Base-by-base conservation (phyloP, 2,797 vertebrate genomes). In the Phylloscopus collybita region DNA sequence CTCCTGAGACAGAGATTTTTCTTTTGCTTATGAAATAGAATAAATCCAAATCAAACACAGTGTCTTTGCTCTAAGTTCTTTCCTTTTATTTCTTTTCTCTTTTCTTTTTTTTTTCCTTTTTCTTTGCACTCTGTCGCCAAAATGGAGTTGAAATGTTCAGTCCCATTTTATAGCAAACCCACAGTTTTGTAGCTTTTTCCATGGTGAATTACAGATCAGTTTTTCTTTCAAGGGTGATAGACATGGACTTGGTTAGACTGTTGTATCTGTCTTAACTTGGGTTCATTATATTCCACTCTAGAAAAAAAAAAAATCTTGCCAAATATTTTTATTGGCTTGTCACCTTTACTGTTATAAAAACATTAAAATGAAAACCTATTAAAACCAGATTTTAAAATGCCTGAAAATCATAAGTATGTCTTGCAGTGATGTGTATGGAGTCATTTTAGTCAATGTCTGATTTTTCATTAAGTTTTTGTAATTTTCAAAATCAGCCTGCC, bases 261-360 rank as follows among this genome's bases (percentile, higher is more conserved):
- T 96, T 96, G 62, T 90, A 96, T 97, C 91, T 85, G 50, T 81
- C 87, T 95, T 96, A 96, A 78, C 82, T 97, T 97, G 76, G 70
- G 86, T 96, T 98, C 79, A 74, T 93, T 95, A 86, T 96, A 94
- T 95, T 97, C 93, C 93, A 95, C 51, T 95, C 60, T 50, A 97
- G 86, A 93, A 97, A 96, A 97, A 96, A 40, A 13, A 51, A 97
- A 97, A 73, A 70, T 93, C 90, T 97, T 96, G 93, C 82, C 93
- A 97, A 91, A 92, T 98, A 97, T 98, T 98, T 98, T 96, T 94
- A 96, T 96, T 98, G 97, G 97, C 96, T 96, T 98, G 74, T 97
- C 95, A 97, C 91, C 96, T 97, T 97, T 95, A 81, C 85, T 95
- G 64, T 93, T 97, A 66, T 90, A 95, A 97, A 97, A 96, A 90